Evolutionary conservation across 2,888 invertebrate genomes (phyloP).

Genomic region (Pandemis corylana): DNA sequence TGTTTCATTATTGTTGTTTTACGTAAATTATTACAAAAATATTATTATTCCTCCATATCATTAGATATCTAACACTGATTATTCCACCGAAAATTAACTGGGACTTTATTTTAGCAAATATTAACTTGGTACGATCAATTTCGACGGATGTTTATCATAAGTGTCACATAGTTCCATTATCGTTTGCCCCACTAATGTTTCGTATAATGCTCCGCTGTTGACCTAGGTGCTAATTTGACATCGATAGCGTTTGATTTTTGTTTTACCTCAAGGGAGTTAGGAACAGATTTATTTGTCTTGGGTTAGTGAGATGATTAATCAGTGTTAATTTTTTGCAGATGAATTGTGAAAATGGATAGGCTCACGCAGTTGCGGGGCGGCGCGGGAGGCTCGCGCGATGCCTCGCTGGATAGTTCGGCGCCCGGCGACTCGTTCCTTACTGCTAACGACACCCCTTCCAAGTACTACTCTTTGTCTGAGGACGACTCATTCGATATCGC

Average conservation of each 20-base stretch:
- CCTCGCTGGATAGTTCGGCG: slow-evolving; percentile 72
- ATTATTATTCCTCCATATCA: slow-evolving; percentile 50
- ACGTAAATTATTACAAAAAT: slow-evolving; percentile 68
- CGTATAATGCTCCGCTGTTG: slow-evolving; percentile 77
- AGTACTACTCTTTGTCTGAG: slow-evolving; percentile 78
- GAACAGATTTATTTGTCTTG: slow-evolving; percentile 46
- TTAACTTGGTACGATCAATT: slow-evolving; percentile 53
- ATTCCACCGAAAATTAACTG: slow-evolving; percentile 47
- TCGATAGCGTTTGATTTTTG: slow-evolving; percentile 74
- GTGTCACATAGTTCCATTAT: slow-evolving; percentile 78
- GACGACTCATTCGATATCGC: slow-evolving; percentile 73
- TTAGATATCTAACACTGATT: slow-evolving; percentile 46
- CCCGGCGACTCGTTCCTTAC: slow-evolving; percentile 75
- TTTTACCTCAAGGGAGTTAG: slow-evolving; percentile 49
- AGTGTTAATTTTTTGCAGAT: slow-evolving; percentile 67
- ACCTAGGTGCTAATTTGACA: slow-evolving; percentile 78
- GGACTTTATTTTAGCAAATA: slow-evolving; percentile 52
- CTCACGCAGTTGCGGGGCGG: slow-evolving; percentile 75
- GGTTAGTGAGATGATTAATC: slow-evolving; percentile 40
- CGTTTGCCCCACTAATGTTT: slow-evolving; percentile 78
- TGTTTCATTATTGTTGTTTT: slow-evolving; percentile 75
- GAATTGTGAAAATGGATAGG: slow-evolving; percentile 82
- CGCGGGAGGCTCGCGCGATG: slow-evolving; percentile 71
- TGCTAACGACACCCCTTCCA: slow-evolving; percentile 76
- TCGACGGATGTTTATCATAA: slow-evolving; percentile 63